These are phyloP conservation scores for Drosophila sordidapex DNA, from an alignment of 2,888 invertebrate species.

Conservation along the genomic window DNA sequence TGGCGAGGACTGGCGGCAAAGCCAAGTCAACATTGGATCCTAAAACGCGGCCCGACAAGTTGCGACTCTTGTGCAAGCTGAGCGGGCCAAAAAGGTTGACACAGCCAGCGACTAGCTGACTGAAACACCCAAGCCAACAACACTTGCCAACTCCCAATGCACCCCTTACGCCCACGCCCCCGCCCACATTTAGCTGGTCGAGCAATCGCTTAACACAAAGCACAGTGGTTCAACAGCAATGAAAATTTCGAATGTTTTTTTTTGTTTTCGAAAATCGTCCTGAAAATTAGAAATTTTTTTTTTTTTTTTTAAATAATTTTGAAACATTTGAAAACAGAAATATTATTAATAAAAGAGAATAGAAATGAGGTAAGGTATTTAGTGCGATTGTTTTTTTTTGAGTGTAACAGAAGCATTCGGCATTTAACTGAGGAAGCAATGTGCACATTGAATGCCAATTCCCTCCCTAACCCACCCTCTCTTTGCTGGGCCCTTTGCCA, in stretches of 20 bases:
- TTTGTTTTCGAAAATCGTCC: background rate
- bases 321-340: too few species aligned
- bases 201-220: background rate
- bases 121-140: slow-evolving; percentile 8
- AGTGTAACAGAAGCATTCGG: background rate
- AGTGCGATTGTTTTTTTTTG: too few species aligned
- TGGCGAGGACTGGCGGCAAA: slow-evolving; percentile 51
- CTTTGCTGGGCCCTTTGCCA: background rate
- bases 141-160: slow-evolving; percentile 1
- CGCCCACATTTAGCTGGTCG: background rate
- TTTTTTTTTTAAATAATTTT: too few species aligned
- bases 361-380: background rate
- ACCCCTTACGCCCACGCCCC: background rate
- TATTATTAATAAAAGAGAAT: too few species aligned
- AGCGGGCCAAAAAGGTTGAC: slow-evolving; percentile 41
- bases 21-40: slow-evolving; percentile 54
- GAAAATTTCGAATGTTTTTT: background rate
- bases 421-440: background rate
- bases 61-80: slow-evolving; percentile 34
- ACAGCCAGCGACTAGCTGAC: slow-evolving; percentile 18
- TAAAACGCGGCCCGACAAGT: slow-evolving; percentile 45
- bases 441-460: background rate
- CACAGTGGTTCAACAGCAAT: background rate
- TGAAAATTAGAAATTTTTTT: too few species aligned
- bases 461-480: background rate